Evolutionary conservation across 2,797 vertebrate genomes (phyloP), one percentile per base, ranked within the genome.

Genomic region (Parambassis ranga): DNA sequence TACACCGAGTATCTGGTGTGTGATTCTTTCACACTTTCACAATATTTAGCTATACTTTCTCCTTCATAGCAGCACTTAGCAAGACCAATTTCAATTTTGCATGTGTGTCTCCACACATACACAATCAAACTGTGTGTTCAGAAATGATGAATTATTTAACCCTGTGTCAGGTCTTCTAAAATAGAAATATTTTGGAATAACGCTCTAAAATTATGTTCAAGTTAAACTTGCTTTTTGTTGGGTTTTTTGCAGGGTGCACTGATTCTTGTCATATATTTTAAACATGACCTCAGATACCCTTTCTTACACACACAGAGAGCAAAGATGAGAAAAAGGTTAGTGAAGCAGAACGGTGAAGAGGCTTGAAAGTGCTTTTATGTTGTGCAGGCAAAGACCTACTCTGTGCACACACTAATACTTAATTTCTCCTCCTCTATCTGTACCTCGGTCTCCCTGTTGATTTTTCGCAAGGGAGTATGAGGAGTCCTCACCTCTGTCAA

Each of bases 351-450:
- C 48, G 1, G 44, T 10, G 61, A 72, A 60, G 73, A 71, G 32
- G 53, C 57, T 64, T 59, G 28, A 85, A 82, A 84, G 71, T 79
- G 82, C 81, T 86, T 88, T 87, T 79, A 81, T 81, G 79, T 81
- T 69, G 61, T 50, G 56, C 68, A 63, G 52, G 70, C 65, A 67
- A 65, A 65, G 62, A 71, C 50, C 13, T 10, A 6, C 31, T 51
- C 23, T 14, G 49, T 48, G 35, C 31, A 22, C 20, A 26, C 63
- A 55, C 30, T 22, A 14, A 52, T 28, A 52, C 50, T 16, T 49
- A 16, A 46, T 75, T 53, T 70, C 59, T 53, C 44, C 52, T 2
- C 10, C 27, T 38, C 31, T 50, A 52, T 71, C 44, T 64, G n/a
- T 55, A 22, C 10, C 5, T 31, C 43, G 42, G 16, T 70, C 58